Conservation (phyloP, 2,113 vertebrate species). For the Junco hyemalis region DNA sequence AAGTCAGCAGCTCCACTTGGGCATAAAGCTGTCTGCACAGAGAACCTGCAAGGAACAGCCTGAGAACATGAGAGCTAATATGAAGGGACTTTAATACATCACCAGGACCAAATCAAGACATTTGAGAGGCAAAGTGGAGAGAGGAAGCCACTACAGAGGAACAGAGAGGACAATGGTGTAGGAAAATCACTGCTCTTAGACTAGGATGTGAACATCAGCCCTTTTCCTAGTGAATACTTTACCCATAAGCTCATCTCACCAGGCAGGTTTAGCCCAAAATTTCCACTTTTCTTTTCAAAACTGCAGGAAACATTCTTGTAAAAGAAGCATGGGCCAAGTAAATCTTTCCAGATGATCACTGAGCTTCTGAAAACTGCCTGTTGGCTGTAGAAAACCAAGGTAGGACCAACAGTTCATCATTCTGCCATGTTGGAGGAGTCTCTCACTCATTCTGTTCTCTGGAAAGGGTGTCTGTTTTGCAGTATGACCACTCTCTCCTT, state of each 20-base stretch:
- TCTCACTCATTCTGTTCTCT: neutral
- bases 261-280: neutral
- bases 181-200: neutral
- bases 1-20: neutral
- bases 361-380: neutral
- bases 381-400: neutral
- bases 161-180: neutral
- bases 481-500: neutral
- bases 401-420: neutral
- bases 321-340: neutral
- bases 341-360: neutral
- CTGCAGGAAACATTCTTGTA: neutral
- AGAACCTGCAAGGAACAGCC: neutral
- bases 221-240: neutral
- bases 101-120: neutral
- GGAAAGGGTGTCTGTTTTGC: neutral
- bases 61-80: neutral
- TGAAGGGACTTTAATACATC: neutral
- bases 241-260: neutral
- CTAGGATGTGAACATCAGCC: neutral
- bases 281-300: neutral
- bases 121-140: neutral
- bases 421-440: neutral
- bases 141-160: neutral
- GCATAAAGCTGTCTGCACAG: neutral